Evolutionary conservation across 2,797 vertebrate genomes (phyloP).

Genomic region (Melanitta fusca): DNA sequence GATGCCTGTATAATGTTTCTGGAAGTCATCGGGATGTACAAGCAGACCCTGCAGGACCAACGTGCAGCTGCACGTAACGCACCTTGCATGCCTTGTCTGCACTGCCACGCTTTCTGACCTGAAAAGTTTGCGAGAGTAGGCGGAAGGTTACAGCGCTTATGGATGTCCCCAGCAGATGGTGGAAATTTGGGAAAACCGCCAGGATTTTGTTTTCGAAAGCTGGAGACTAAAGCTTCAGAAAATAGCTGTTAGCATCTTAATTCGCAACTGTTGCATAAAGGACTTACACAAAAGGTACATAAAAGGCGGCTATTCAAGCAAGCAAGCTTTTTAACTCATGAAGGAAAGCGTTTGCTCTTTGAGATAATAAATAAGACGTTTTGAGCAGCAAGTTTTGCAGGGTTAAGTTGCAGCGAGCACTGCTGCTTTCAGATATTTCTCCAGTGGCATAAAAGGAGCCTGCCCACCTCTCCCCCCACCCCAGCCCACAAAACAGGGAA

Average conservation of each 20-base stretch:
- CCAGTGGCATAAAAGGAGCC: background rate
- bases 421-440: background rate
- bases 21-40: background rate
- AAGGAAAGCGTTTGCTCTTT: background rate
- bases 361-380: background rate
- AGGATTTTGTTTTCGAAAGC: background rate
- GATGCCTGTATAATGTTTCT: background rate
- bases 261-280: background rate
- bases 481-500: accelerated
- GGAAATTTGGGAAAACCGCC: background rate
- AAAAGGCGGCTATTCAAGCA: background rate
- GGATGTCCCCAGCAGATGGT: background rate
- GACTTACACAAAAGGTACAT: background rate
- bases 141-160: background rate
- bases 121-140: background rate
- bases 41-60: background rate
- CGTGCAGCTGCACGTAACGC: accelerated
- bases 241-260: background rate
- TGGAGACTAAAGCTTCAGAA: background rate
- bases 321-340: background rate
- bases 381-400: background rate
- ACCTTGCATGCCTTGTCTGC: accelerated
- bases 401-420: background rate
- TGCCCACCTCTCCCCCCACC: background rate
- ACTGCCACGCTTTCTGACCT: background rate